These are phyloP conservation scores for Aurelia coerulea DNA, from an alignment of 30 jellyfish, hydroid and myxozoan species.

Conservation along the genomic window DNA sequence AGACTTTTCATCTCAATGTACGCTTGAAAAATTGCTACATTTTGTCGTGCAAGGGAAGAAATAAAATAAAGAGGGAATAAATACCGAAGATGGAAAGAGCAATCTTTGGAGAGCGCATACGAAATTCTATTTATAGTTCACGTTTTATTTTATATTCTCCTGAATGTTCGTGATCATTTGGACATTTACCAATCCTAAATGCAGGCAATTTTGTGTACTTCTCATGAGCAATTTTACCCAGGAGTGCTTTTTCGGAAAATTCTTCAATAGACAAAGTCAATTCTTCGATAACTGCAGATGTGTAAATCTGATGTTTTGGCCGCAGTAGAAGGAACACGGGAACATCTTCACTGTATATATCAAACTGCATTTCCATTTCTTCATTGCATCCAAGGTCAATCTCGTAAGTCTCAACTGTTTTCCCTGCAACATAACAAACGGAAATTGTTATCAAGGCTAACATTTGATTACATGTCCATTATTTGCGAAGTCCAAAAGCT, in stretches of 20 bases:
- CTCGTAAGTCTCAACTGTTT: conserved; percentile 23
- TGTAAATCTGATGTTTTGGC: conserved; percentile 30
- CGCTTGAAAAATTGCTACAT: no score
- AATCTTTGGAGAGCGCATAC: no score
- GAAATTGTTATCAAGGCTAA: no score
- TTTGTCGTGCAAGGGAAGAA: no score
- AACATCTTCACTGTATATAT: conserved; percentile 39
- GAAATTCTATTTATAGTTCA: not conserved
- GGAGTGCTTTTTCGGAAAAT: conserved; percentile 25
- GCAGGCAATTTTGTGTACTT: conserved; percentile 35
- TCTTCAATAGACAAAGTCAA: conserved; percentile 18
- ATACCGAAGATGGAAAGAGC: no score
- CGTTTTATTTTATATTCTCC: not conserved
- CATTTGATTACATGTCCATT: no score
- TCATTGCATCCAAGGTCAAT: conserved; percentile 54
- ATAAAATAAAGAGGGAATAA: no score
- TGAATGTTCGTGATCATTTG: not conserved
- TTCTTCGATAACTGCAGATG: conserved; percentile 37
- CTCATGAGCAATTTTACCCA: conserved; percentile 48
- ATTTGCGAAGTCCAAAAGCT: no score
- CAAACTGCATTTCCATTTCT: conserved; percentile 45
- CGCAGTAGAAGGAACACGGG: conserved; percentile 43
- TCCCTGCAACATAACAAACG: conserved; percentile 6
- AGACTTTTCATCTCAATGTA: no score
- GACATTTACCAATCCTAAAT: conserved; percentile 34